Conservation (phyloP, 2,888 invertebrate species). For the Congeria kusceri region DNA sequence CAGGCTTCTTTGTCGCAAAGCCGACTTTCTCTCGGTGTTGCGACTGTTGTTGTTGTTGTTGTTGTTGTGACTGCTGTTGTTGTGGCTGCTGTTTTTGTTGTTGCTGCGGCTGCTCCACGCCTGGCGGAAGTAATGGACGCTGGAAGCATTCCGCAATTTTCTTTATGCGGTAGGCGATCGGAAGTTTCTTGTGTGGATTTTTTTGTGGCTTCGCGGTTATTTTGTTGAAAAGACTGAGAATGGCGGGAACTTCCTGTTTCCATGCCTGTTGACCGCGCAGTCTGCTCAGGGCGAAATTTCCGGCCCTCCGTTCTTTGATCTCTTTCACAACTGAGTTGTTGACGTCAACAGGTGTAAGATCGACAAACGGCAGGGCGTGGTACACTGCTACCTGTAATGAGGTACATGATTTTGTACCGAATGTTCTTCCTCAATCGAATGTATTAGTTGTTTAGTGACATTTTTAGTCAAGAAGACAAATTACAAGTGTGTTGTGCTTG, state of each 20-base stretch:
- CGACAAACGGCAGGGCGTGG: conserved; percentile 70
- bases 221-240: conserved; percentile 56
- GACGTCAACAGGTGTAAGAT: conserved; percentile 63
- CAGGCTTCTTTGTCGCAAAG: too few relatives aligned
- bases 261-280: conserved; percentile 40
- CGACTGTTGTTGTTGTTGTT: too few relatives aligned
- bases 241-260: conserved; percentile 50
- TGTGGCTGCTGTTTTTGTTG: conserved; percentile 1
- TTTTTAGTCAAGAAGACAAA: too few relatives aligned
- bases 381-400: conserved; percentile 68
- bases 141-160: conserved; percentile 56
- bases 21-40: too few relatives aligned
- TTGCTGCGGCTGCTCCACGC: background rate
- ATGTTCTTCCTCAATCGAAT: too few relatives aligned
- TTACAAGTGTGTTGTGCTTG: too few relatives aligned
- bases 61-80: background rate
- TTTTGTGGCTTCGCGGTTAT: conserved; percentile 43
- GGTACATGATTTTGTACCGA: too few relatives aligned
- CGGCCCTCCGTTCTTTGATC: conserved; percentile 57
- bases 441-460: too few relatives aligned
- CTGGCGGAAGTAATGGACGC: conserved; percentile 2
- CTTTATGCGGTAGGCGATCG: conserved; percentile 28
- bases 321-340: conserved; percentile 54
- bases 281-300: conserved; percentile 38
- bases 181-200: conserved; percentile 26